Evolutionary conservation across 2,888 invertebrate species (phyloP), one percentile per base, ranked within the genome.

Genomic region (Uloborus plumipes): DNA sequence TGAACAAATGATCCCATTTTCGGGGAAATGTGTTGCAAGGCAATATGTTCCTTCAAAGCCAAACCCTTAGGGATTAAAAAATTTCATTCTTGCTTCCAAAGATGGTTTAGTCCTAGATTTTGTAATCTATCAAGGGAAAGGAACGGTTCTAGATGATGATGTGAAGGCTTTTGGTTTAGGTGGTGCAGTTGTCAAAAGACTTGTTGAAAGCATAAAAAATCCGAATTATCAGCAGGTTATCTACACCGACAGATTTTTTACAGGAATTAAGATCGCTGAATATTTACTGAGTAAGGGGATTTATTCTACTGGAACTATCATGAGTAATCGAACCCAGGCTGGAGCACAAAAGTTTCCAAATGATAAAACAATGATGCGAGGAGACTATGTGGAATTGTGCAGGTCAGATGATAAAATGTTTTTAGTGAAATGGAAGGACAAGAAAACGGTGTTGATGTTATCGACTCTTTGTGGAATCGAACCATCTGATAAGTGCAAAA

Each of bases 361-460:
- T 9, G 0, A 61, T 22, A 50, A 18, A 61, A 20, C 14, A 16
- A 39, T 72, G 7, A 22, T 61, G 18, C 14, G 73, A 51, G 18
- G 53, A 18, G 64, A 64, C 18, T 73, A 47, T 62, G 73, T 64
- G 18, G 26, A 73, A 16, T 6, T 73, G 9, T 26, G 39, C 2
- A 1, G 50, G 39, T 18, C 18, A 15, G 51, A 73, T 18, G 20
- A 73, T 39, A 51, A 64, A 20, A 0, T 51, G 16, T 51, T 51
- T 15, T 14, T 73, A 39, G 6, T 73, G 7, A 64, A 73, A 64
- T 73, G 73, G 55, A 73, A 73, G 39, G 64, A 53, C 16, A 73
- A 73, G 26, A 73, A 64, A 20, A 20, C 16, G 20, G 64, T 64
- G 4, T 31, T 22, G 13, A 39, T 64, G 2, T 53, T 64, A n/a